Base-by-base conservation (phyloP, 2,113 vertebrate species). In the Apeltes quadracus region DNA sequence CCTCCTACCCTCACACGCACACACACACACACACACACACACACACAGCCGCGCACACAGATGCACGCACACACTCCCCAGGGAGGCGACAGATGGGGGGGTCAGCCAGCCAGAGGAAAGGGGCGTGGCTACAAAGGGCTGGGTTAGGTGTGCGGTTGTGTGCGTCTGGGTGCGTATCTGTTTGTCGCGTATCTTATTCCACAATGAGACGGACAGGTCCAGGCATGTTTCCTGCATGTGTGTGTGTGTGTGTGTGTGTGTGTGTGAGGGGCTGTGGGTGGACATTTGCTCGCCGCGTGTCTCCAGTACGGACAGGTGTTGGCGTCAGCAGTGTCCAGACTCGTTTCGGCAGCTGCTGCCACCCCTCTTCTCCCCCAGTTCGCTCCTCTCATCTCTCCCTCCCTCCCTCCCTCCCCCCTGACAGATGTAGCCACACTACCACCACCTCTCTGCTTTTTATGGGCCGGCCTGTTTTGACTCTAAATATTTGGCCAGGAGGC, bases 401-500 rank as follows among this genome's bases (percentile, higher is more conserved):
- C 72, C 67, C 55, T n/a, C 48, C 46, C 46, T 11, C 20, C 46
- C 46, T 11, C 71, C 70, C 51, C 78, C 75, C 87, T 64, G 89
- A 92, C 92, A 94, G 93, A 93, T 93, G 93, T 92, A 93, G 87
- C 89, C 82, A 89, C 87, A 88, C 85, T 65, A 74, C 85, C 79
- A 67, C 72, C 71, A 50, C 88, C 79, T 87, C 84, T 87, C 83
- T 72, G 79, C 89, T 88, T 89, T 94, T 94, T 94, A 94, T 93
- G 89, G 91, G 85, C 81, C 78, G 34, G 86, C 81, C 89, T 93
- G 93, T 94, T 94, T 93, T 92, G 92, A 94, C 91, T 92, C 93
- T 92, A 94, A 94, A 94, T 94, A 94, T 94, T 94, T 93, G 91
- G 89, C 92, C 93, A 93, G 90, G 87, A 94, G 91, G 91, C 55